These are phyloP conservation scores for Tokudaia tokunoshimensis DNA, from an alignment of 2,797 vertebrate genomes.

Conservation along the genomic window DNA sequence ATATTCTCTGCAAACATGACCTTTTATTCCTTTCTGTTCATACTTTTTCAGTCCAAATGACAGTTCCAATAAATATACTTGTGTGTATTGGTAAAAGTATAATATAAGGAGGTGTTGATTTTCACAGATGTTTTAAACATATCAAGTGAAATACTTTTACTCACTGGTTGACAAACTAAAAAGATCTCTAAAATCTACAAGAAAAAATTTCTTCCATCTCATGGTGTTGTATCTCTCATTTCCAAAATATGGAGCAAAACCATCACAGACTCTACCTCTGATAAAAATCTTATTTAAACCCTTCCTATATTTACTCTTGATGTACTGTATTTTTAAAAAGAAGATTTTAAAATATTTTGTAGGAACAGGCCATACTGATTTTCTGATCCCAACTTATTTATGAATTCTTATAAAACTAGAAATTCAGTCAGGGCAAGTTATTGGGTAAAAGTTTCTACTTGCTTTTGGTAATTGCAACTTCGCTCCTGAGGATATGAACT, in stretches of 20 bases:
- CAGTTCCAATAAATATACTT: conserved; percentile 44
- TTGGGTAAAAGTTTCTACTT: conserved; percentile 74
- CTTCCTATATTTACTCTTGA: neutral
- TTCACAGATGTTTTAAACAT: neutral
- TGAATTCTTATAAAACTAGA: neutral
- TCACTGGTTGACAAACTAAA: neutral
- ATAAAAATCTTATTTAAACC: neutral
- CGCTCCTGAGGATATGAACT: conserved; percentile 57
- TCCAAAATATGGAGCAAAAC: neutral
- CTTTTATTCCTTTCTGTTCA: conserved; percentile 63
- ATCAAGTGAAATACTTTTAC: neutral
- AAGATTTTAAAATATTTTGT: neutral
- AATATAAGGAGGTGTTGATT: neutral
- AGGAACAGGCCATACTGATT: neutral
- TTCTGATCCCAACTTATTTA: neutral
- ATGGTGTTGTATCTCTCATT: neutral
- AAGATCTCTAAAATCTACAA: neutral
- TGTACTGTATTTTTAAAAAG: neutral
- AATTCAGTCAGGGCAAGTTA: conserved; percentile 51
- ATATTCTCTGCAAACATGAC: conserved; percentile 69
- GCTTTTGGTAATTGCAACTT: conserved; percentile 53
- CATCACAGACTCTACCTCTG: neutral
- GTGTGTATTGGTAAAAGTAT: neutral
- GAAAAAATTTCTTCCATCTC: neutral
- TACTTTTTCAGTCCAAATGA: conserved; percentile 42